Evolutionary conservation across 2,888 invertebrate genomes (phyloP), one percentile per base, ranked within the genome.

Genomic region (Perdita meconis): DNA sequence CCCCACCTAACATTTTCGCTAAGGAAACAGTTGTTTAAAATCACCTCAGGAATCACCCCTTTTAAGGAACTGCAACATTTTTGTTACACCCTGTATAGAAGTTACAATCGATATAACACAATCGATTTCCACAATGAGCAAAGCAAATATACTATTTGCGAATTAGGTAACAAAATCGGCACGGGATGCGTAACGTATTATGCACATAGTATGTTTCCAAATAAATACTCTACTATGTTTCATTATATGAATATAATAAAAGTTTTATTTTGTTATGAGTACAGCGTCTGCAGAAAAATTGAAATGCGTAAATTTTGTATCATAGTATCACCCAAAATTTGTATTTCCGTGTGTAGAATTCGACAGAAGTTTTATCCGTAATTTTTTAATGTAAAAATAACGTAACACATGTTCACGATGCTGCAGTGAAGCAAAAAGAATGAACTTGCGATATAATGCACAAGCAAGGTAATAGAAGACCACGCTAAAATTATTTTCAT

Each of bases 371-470:
- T 44, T 44, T 47, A 8, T 13, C 16, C 19, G 19, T 47, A n/a
- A 47, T 34, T 0, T 19, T 5, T 53, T 53, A 6, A 5, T 4
- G 19, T n/a, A 26, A 40, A 66, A 34, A 36, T 34, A 34, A 19
- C 13, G 8, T n/a, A 16, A 51, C 26, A 22, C 10, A 34, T 22
- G 12, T 40, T 40, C 38, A 22, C n/a, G n/a, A 36, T 44, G 40
- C 24, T 10, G 16, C 42, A n/a, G 13, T 59, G 42, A 22, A 42
- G 22, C 34, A 42, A 60, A 53, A 30, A 36, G 12, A 36, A 6
- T 69, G 47, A 63, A 69, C 36, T 55, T 69, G 69, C 55, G 63
- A 63, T 69, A 47, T 55, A 63, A 56, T 30, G 47, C 36, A 56
- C 40, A 38, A 47, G 19, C 42, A 51, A 8, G 42, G 40, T 51